Evolutionary conservation across 2,888 invertebrate genomes (phyloP).

Genomic region (Mallateleia sp.): DNA sequence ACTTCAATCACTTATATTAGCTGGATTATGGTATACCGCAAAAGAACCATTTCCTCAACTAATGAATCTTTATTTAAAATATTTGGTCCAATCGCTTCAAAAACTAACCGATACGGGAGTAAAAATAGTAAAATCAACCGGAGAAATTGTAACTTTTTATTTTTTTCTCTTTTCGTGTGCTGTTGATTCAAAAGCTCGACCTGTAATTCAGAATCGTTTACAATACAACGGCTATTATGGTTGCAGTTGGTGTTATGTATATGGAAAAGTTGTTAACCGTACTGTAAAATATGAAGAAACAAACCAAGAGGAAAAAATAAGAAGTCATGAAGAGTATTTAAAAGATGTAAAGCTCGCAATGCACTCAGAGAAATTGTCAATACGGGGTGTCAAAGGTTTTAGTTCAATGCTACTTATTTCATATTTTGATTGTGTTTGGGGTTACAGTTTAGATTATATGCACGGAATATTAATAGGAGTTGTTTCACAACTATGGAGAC

Average conservation of each 20-base stretch:
- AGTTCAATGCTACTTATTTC: slow-evolving; percentile 14
- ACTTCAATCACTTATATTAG: background rate
- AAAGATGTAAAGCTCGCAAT: background rate
- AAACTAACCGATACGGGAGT: background rate
- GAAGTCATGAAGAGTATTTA: slow-evolving; percentile 15
- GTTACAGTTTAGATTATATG: slow-evolving; percentile 60
- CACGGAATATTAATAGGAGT: slow-evolving; percentile 55
- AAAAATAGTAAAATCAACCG: background rate
- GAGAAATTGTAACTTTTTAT: background rate
- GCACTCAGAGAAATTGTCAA: background rate
- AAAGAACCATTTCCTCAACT: background rate
- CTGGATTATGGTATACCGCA: slow-evolving; percentile 15
- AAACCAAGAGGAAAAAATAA: background rate
- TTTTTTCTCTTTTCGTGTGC: slow-evolving; percentile 16
- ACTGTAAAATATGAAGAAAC: slow-evolving; percentile 5
- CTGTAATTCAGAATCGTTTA: slow-evolving; percentile 18
- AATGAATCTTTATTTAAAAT: slow-evolving; percentile 33
- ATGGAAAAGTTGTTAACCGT: background rate
- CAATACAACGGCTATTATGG: slow-evolving; percentile 9
- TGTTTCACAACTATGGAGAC: slow-evolving; percentile 36
- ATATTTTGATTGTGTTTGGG: slow-evolving; percentile 63
- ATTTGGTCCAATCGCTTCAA: background rate
- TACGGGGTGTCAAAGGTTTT: slow-evolving; percentile 6
- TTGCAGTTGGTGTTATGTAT: slow-evolving; percentile 27
- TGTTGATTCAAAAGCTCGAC: slow-evolving; percentile 31